Percentiles rank a stretch among this genome's conserved stretches.
Conservation (phyloP, 2,113 vertebrate species). For the Mesembrinibis cayennensis region DNA sequence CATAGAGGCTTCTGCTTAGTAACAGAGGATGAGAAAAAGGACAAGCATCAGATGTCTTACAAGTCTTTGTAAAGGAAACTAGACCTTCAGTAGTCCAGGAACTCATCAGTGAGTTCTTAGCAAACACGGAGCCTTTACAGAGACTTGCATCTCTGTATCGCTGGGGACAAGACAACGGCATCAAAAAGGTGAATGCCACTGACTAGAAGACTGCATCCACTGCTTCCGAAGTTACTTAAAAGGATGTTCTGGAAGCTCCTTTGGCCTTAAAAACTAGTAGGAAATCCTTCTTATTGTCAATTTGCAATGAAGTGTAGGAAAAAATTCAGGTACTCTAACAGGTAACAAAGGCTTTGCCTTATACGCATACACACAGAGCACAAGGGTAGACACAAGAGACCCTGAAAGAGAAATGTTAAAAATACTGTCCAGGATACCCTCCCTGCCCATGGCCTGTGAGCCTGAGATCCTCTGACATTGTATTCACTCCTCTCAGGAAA, state of each 20-base stretch:
- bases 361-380: rapidly evolving
- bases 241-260: background rate
- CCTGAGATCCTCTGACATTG: background rate
- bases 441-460: background rate
- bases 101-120: background rate
- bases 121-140: background rate
- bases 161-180: background rate
- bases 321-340: background rate
- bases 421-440: background rate
- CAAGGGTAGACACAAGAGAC: background rate
- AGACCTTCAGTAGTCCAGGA: background rate
- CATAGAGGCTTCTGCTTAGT: background rate
- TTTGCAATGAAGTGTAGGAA: background rate
- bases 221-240: background rate
- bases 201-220: background rate
- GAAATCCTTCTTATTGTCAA: background rate
- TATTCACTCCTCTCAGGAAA: background rate
- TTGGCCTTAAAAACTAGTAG: background rate
- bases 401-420: background rate
- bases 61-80: background rate
- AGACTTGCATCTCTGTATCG: background rate
- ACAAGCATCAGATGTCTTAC: background rate
- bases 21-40: background rate
- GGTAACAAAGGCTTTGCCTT: background rate
- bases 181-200: background rate